A percentile compares a stretch with the other conserved stretches of the same genome.
These are phyloP conservation scores for Hyla sarda DNA, from an alignment of 2,113 vertebrate species.

Conservation along the genomic window DNA sequence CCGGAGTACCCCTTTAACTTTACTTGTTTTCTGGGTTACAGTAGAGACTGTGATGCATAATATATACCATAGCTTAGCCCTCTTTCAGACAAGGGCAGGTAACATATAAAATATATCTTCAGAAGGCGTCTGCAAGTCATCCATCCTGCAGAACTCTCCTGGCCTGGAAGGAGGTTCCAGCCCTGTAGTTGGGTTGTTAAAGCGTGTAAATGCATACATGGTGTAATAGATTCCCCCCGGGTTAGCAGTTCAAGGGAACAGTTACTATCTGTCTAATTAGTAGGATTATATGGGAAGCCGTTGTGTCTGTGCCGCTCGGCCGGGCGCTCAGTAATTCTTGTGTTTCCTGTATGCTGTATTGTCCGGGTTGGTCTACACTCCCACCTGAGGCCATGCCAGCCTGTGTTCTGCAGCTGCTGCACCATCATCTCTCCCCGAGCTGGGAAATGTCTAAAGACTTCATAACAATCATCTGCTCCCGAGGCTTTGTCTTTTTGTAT, in stretches of 20 bases:
- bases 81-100: background rate
- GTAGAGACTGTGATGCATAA: background rate
- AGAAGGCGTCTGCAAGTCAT: constrained; percentile 5
- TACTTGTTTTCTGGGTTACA: background rate
- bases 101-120: background rate
- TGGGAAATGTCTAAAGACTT: background rate
- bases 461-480: background rate
- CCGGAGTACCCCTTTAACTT: too few relatives aligned
- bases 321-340: background rate
- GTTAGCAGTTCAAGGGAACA: constrained; percentile 44
- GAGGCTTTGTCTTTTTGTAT: background rate
- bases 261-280: constrained; percentile 33
- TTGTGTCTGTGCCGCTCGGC: background rate
- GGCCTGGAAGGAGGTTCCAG: background rate
- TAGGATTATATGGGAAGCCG: background rate
- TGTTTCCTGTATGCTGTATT: background rate
- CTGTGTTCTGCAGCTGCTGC: background rate
- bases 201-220: background rate
- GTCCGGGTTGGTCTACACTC: constrained; percentile 12
- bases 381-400: background rate
- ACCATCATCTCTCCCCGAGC: background rate
- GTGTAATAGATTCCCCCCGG: constrained; percentile 31
- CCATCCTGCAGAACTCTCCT: background rate
- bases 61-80: background rate
- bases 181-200: background rate